These are phyloP conservation scores for Drosophila mettleri DNA, from an alignment of 2,888 invertebrate species.

Conservation along the genomic window DNA sequence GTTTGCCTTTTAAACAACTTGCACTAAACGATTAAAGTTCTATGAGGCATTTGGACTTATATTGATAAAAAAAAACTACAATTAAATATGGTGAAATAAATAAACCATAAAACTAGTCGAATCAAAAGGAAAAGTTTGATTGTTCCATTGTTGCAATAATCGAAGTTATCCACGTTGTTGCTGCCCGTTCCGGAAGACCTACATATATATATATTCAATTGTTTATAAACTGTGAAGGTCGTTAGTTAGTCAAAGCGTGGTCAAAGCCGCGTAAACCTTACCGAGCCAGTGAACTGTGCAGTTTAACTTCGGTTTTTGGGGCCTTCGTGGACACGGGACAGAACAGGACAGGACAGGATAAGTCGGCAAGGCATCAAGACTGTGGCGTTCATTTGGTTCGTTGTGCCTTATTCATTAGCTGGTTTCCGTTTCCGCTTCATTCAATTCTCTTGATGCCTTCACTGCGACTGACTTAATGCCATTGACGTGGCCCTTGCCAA, in stretches of 20 bases:
- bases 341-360: constrained; percentile 5
- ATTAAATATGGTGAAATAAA: background rate
- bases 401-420: constrained; percentile 77
- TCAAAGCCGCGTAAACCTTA: constrained; percentile 15
- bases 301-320: constrained; percentile 32
- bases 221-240: constrained; percentile 58
- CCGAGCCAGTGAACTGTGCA: constrained; percentile 50
- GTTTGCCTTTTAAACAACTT: constrained; percentile 5
- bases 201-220: constrained; percentile 48
- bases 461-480: constrained; percentile 72
- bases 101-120: background rate
- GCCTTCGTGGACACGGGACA: background rate
- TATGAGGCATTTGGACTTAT: background rate
- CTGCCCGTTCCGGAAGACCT: constrained; percentile 10
- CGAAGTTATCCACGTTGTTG: constrained; percentile 5
- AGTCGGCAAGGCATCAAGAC: constrained; percentile 13
- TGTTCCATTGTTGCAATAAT: constrained; percentile 13
- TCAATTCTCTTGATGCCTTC: constrained; percentile 69
- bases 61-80: background rate
- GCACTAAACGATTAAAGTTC: background rate
- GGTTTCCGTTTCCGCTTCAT: constrained; percentile 78
- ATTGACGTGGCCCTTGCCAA: constrained; percentile 58
- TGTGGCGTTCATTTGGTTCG: constrained; percentile 71
- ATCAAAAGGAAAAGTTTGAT: constrained; percentile 17
- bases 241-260: constrained; percentile 36